Base-by-base conservation (phyloP, 2,113 vertebrate genomes). In the Nothoprocta pentlandii region DNA sequence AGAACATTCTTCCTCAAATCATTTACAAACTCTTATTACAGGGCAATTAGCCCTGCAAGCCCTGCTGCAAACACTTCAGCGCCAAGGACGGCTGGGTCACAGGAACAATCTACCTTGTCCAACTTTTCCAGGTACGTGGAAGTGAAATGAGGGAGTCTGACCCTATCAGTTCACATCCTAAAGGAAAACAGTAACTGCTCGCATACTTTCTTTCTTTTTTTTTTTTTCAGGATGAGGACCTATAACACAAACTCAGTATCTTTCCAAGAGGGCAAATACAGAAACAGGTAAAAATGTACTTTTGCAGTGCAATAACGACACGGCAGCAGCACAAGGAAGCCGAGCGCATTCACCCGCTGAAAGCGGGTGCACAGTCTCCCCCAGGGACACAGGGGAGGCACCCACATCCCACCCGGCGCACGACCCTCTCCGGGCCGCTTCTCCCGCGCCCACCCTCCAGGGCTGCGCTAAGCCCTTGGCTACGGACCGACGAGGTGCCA, bases 91-190 rank as follows among this genome's bases (percentile, higher is more conserved):
- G 23, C 12, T 88, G 80, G 64, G 47, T 68, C 80, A 76, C 56
- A 64, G 58, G 34, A 89, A 80, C 22, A 26, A 84, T 44, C 66
- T 66, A 16, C 34, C 93, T 68, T 62, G 34, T 28, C 41, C 34
- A 81, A 14, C 23, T 70, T 41, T 70, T 95, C 28, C 86, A 97
- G 68, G 59, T 69, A 53, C 64, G 89, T 86, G 36, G 25, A 92
- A 89, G 94, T 61, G 4, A 78, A 95, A 77, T 25, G 61, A 44
- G 4, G 56, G 42, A 64, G 25, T 32, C 66, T 79, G 28, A 73
- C 47, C 16, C 82, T 42, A 49, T 58, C 83, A 90, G 85, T 85
- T 61, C 53, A 88, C 16, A 71, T 20, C 30, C 22, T 54, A 74
- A 41, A 63, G 44, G 93, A n/a, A 51, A 81, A 34, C 23, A 41